Evolutionary conservation across 2,113 vertebrate species (phyloP), one percentile per base, ranked within the genome.

Genomic region (Arizona elegans): DNA sequence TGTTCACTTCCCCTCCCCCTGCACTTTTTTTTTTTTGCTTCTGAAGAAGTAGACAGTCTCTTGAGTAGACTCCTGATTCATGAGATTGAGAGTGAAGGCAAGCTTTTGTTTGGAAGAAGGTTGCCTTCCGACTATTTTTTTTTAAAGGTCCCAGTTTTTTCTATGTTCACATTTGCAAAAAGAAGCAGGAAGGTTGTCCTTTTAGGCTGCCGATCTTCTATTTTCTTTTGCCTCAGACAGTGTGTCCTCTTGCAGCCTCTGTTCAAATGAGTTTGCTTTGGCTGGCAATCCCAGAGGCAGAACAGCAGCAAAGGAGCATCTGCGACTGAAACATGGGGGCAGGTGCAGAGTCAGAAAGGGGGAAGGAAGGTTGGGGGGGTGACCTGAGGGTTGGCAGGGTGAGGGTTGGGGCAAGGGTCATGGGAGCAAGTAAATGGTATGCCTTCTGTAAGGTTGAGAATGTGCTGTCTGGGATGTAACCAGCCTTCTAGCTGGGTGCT

Each of bases 111-210:
- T 65, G 11, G 94, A 96, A 87, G 92, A 87, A 17, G 11, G 17
- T 56, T 17, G n/a, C 54, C 86, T 90, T 55, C 93, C 92, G 95
- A 92, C 91, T 47, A 43, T 94, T 8, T 95, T 94, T 95, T 97
- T 17, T 12, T 50, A 50, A 95, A 96, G 96, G 94, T n/a, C 11
- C 3, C 94, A 90, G 95, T 90, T 91, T 96, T 47, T 96, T 96
- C 97, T 96, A 94, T 1, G 93, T 59, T 98, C 97, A 97, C 97
- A 96, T 93, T 95, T 96, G 95, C 92, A 58, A 95, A 95, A 95
- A 94, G 92, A 52, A 94, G 91, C 55, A 65, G 90, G 93, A 93
- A 89, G 91, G 19, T 96, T 94, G 92, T 92, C 96, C 92, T 24
- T 0, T 91, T 92, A 95, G 12, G 0, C 87, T 58, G 93, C 92